These are phyloP conservation scores for Caenorhabditis zanzibari DNA, from an alignment of 2,888 invertebrate species.

Conservation along the genomic window DNA sequence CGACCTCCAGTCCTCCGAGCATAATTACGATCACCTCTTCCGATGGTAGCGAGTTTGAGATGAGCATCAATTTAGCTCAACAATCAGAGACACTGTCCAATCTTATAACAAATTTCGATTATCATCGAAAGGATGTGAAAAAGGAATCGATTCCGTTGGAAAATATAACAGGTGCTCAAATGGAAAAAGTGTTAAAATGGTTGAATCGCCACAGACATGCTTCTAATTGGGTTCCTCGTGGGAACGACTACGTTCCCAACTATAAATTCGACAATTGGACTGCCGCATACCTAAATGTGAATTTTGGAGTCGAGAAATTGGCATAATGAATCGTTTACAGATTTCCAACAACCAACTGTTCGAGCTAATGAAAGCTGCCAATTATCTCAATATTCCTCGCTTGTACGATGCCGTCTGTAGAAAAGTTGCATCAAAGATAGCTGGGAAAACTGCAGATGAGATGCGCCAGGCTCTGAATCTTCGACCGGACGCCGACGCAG, in stretches of 20 bases:
- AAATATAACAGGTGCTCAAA: constrained; percentile 7
- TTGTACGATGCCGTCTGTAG: constrained; percentile 1
- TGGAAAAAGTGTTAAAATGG: constrained; percentile 29
- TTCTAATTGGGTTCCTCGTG: not conserved
- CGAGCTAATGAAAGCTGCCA: constrained; percentile 28
- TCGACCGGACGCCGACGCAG: not conserved
- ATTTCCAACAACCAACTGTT: constrained; percentile 25
- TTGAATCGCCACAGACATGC: not conserved
- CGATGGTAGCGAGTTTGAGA: constrained; percentile 6
- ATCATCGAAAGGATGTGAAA: not conserved
- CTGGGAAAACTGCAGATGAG: constrained; percentile 17
- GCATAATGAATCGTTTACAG: constrained; percentile 2
- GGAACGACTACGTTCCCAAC: not conserved
- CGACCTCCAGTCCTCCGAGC: not conserved
- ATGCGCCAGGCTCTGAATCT: constrained; percentile 8
- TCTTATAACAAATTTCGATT: constrained; percentile 23
- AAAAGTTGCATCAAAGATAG: constrained; percentile 11
- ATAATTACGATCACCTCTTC: constrained; percentile 4
- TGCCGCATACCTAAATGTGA: constrained; percentile 4
- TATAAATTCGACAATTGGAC: constrained; percentile 7
- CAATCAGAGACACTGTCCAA: constrained; percentile 33
- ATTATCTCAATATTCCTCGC: constrained; percentile 22
- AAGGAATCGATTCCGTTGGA: constrained; percentile 17
- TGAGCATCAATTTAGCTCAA: constrained; percentile 5
- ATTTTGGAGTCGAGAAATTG: too few relatives aligned